These are phyloP conservation scores for Cancer borealis DNA, from an alignment of 2,888 invertebrate genomes.

Conservation along the genomic window DNA sequence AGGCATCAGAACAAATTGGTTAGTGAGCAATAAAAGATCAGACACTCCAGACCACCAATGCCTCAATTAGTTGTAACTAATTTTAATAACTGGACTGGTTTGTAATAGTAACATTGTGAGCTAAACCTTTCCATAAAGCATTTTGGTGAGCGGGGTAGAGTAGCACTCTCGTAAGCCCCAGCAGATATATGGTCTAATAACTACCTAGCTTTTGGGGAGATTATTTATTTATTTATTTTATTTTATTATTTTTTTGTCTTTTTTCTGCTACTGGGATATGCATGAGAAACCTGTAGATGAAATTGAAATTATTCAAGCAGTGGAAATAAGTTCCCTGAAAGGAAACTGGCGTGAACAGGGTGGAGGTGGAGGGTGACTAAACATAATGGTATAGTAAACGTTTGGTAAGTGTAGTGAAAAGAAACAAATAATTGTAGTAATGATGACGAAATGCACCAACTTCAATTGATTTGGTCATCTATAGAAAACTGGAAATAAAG, in stretches of 20 bases:
- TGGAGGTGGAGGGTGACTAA: background rate
- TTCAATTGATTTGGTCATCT: background rate
- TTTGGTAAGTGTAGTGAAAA: background rate
- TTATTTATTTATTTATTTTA: no score
- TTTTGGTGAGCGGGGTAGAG: no score
- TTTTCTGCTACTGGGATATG: background rate
- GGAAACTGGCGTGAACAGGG: background rate
- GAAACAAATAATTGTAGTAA: background rate
- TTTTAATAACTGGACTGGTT: background rate
- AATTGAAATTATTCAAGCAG: background rate
- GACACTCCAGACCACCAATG: conserved; percentile 14
- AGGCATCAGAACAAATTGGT: conserved; percentile 38
- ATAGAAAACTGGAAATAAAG: background rate
- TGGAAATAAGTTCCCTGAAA: background rate
- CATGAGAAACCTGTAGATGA: background rate
- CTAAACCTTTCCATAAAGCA: background rate
- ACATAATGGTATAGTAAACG: background rate
- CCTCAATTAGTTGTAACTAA: background rate
- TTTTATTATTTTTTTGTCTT: background rate
- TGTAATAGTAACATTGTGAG: background rate
- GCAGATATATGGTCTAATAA: no score
- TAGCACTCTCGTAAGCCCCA: no score
- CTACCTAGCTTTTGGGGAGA: no score
- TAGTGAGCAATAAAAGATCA: background rate
- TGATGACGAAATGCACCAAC: background rate